These are phyloP conservation scores for Schizaphis graminum DNA, from an alignment of 2,888 invertebrate species.

Conservation along the genomic window DNA sequence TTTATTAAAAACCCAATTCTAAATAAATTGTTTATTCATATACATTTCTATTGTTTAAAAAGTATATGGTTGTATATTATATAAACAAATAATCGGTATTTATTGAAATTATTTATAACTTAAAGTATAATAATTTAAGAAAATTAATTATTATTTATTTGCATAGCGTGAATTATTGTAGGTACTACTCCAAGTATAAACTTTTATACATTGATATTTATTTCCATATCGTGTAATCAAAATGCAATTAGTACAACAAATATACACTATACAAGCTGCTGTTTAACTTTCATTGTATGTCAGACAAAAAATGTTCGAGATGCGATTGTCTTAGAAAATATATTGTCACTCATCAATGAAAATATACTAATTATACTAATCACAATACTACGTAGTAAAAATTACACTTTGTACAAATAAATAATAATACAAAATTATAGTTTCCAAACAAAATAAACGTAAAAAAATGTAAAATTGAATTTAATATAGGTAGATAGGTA, in stretches of 20 bases:
- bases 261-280: not conserved
- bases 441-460: not conserved
- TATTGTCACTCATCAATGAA: not conserved
- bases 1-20: not conserved
- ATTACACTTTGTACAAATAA: not conserved
- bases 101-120: not conserved
- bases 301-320: not conserved
- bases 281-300: not conserved
- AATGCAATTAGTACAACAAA: not conserved
- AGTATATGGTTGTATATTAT: not conserved
- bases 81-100: not conserved
- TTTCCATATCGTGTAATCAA: not conserved
- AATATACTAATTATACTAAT: not conserved
- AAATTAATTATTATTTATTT: not conserved
- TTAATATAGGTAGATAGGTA: not conserved
- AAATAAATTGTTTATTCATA: not conserved
- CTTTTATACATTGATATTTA: not conserved
- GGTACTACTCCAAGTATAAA: not conserved
- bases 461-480: not conserved
- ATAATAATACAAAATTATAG: not conserved
- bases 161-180: not conserved
- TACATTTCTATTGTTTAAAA: not conserved
- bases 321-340: not conserved
- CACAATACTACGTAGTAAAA: not conserved
- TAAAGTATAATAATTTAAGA: not conserved